A percentile compares a stretch with the other conserved stretches of the same genome.
These are phyloP conservation scores for Drosophila nr. fundita DNA, from an alignment of 2,888 invertebrate species.

Conservation along the genomic window DNA sequence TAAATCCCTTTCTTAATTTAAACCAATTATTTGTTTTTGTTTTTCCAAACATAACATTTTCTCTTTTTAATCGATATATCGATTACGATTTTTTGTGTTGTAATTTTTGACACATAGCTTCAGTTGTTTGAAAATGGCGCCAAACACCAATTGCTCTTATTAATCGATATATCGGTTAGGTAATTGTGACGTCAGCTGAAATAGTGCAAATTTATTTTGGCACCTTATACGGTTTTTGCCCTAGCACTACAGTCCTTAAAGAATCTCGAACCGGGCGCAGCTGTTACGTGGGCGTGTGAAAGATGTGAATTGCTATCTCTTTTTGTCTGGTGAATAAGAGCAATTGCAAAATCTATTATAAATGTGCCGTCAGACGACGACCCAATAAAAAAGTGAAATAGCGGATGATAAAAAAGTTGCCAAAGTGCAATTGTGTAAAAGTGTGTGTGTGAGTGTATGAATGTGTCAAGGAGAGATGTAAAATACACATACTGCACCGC, in stretches of 20 bases:
- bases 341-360: constrained; percentile 11
- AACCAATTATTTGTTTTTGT: background rate
- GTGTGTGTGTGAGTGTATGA: constrained; percentile 9
- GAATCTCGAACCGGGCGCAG: constrained; percentile 40
- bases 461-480: constrained; percentile 7
- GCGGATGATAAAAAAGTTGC: constrained; percentile 22
- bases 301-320: constrained; percentile 17
- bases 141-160: background rate
- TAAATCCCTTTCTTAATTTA: background rate
- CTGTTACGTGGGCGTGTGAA: constrained; percentile 49
- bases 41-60: background rate
- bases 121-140: background rate
- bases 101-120: constrained; percentile 1
- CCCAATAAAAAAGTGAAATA: background rate
- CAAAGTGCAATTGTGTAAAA: constrained; percentile 20
- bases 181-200: constrained; percentile 2
- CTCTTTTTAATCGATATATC: constrained; percentile 10
- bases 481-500: background rate
- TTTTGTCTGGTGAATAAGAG: constrained; percentile 3
- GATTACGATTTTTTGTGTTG: constrained; percentile 10
- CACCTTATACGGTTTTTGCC: constrained; percentile 18
- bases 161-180: constrained; percentile 13
- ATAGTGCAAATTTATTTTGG: background rate
- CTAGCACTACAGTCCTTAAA: constrained; percentile 51
- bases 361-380: constrained; percentile 30